These are phyloP conservation scores for Scotopteryx bipunctaria DNA, from an alignment of 2,888 invertebrate species.

Conservation along the genomic window DNA sequence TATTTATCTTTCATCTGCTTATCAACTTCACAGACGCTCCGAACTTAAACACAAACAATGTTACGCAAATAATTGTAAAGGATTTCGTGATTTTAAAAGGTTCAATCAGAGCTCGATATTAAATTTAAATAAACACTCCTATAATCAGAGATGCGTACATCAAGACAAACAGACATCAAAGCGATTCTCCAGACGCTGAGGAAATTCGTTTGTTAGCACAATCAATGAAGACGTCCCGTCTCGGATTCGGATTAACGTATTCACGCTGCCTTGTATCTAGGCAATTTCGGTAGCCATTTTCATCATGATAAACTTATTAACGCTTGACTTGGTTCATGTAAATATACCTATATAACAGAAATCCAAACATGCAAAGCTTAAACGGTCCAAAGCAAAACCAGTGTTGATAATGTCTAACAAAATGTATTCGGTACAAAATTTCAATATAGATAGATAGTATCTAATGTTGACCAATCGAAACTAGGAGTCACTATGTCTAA, in stretches of 20 bases:
- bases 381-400: too few species aligned
- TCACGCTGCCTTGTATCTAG: constrained; percentile 33
- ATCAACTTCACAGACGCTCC: constrained; percentile 37
- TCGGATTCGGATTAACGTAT: constrained; percentile 46
- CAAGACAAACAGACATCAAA: constrained; percentile 71
- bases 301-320: constrained; percentile 1
- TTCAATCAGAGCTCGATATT: constrained; percentile 33
- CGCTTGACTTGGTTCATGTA: background rate
- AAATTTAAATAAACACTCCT: constrained; percentile 27
- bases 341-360: background rate
- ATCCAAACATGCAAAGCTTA: too few species aligned
- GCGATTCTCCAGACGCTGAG: constrained; percentile 59
- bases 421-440: constrained; percentile 3
- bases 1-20: constrained; percentile 32
- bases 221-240: constrained; percentile 63
- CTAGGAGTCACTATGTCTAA: constrained; percentile 29
- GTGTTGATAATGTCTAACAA: too few species aligned
- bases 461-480: constrained; percentile 34
- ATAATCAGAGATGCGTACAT: constrained; percentile 44
- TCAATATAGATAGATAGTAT: constrained; percentile 11
- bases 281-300: constrained; percentile 35
- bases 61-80: constrained; percentile 44
- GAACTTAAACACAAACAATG: constrained; percentile 47
- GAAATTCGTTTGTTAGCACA: constrained; percentile 69
- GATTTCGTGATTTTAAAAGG: constrained; percentile 38